Conservation (phyloP, 2,797 vertebrate genomes). For the Telmatherina bonti region DNA sequence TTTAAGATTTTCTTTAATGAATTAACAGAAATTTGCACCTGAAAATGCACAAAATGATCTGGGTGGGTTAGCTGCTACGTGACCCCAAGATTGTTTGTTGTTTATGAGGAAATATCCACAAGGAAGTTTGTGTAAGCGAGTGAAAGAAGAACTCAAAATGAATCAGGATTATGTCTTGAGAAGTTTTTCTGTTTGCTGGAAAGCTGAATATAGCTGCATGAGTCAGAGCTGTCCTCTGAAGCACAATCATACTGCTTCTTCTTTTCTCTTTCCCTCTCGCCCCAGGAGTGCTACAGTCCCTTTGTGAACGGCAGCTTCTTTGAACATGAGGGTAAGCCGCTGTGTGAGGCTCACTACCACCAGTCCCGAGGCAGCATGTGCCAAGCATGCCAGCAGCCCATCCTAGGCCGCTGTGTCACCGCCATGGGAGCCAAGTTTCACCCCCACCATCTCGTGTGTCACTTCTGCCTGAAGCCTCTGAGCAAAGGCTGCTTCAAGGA, state of each 20-base stretch:
- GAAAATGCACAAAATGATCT: too few species aligned
- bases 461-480: slow-evolving; percentile 92
- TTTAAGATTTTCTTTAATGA: background rate
- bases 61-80: background rate
- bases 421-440: slow-evolving; percentile 94
- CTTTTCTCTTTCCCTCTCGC: background rate
- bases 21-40: too few species aligned
- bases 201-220: slow-evolving; percentile 20
- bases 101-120: background rate
- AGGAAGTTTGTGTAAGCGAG: slow-evolving; percentile 9
- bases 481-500: slow-evolving; percentile 96
- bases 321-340: slow-evolving; percentile 90
- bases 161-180: slow-evolving; percentile 33
- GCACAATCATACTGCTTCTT: background rate
- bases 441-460: slow-evolving; percentile 92
- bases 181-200: slow-evolving; percentile 39
- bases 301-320: slow-evolving; percentile 94
- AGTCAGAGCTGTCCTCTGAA: slow-evolving; percentile 15
- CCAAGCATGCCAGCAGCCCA: slow-evolving; percentile 91
- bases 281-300: slow-evolving; percentile 90
- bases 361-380: slow-evolving; percentile 89
- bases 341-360: slow-evolving; percentile 94
- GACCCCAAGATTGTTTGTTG: slow-evolving; percentile 4
- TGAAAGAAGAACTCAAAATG: slow-evolving; percentile 20
- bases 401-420: slow-evolving; percentile 92